These are phyloP conservation scores for Cygnus olor DNA, from an alignment of 2,797 vertebrate species.

Conservation along the genomic window DNA sequence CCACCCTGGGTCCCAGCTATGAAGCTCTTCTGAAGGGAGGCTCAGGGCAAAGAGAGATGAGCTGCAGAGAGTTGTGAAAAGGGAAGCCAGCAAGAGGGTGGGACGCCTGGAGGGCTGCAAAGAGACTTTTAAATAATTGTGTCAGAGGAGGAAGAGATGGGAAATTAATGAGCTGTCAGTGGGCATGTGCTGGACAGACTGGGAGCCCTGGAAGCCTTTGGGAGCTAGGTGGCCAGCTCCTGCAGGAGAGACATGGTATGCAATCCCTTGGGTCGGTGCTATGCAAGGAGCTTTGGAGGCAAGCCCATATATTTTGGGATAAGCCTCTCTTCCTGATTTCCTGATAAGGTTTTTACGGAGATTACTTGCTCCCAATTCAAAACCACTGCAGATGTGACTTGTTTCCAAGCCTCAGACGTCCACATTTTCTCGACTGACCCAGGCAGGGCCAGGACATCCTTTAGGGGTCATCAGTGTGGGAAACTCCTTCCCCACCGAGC, in stretches of 20 bases:
- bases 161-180: neutral
- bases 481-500: neutral
- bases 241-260: neutral
- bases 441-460: neutral
- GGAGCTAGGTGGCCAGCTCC: neutral
- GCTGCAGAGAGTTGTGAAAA: neutral
- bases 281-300: neutral
- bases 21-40: neutral
- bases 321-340: neutral
- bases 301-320: neutral
- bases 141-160: constrained; percentile 17
- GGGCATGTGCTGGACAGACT: neutral
- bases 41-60: neutral
- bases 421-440: neutral
- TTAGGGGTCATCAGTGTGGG: neutral
- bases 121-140: constrained; percentile 23
- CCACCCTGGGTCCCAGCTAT: neutral
- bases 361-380: neutral
- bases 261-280: neutral
- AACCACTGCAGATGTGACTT: neutral
- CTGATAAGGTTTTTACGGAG: neutral
- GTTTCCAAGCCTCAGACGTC: neutral
- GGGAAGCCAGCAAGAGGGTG: constrained; percentile 8
- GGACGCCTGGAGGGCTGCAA: neutral
- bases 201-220: neutral